Base-by-base conservation (phyloP, 2,888 invertebrate genomes). In the Orthosia cruda region DNA sequence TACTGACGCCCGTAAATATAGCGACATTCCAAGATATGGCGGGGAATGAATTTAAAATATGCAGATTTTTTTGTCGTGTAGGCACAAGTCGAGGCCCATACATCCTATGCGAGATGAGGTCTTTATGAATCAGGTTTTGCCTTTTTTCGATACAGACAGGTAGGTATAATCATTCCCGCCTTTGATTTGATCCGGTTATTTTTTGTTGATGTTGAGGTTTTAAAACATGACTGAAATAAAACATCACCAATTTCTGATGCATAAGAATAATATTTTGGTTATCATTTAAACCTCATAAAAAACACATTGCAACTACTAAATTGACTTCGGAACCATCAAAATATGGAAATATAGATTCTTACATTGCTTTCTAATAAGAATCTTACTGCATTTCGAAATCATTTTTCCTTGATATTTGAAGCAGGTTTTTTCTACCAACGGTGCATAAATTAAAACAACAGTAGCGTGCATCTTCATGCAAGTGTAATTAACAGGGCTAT, bases 11-110 rank as follows among this genome's bases (percentile, higher is more conserved):
- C 61, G 69, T 50, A 58, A 79, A 81, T 65, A 50, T 65, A 77
- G 67, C 71, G 45, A 71, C 71, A 82, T 87, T 86, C 88, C 86
- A 84, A 76, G 87, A 82, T 86, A 70, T 74, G 77, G 73, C 86
- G 80, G 74, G 82, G 71, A 79, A 76, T 61, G 58, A 74, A 80
- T 80, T 80, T 81, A 65, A 81, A 84, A 75, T 71, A 74, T 77
- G 80, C 77, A 75, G 74, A 26, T 64, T 65, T 80, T 85, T 79
- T 80, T 67, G 64, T 64, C 47, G 18, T 68, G 26, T 67, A 57
- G 23, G 59, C 50, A 64, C 57, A 54, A 18, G 50, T 20, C 16
- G 18, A 47, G 23, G 16, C 16, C 18, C 47, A 55, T 61, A 76
- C 79, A 69, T 69, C 70, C 72, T 79, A 58, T 71, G 58, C 40